Base-by-base conservation (phyloP, 2,888 invertebrate species). In the Clostera curtula region DNA sequence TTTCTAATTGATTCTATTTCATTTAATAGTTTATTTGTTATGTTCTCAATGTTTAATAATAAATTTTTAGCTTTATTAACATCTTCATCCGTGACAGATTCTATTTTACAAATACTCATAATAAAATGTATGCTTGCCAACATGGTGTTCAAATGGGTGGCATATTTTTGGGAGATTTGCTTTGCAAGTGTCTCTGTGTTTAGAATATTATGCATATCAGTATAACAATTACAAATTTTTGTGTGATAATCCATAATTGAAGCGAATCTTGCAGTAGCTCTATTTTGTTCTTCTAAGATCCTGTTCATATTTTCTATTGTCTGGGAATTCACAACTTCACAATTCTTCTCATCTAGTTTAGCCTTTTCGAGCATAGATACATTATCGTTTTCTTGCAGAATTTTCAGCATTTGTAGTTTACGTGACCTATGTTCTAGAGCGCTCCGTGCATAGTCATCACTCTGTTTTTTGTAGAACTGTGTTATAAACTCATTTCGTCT, bases 231-330 rank as follows among this genome's bases (percentile, higher is more conserved):
- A 26, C 77, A 77, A 43, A 89, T 88, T 45, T 84, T 85, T 1
- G 76, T 72, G 39, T 89, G 87, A 40, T 85, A 86, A 20, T 84
- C 76, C 12, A 85, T 82, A 9, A 90, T 84, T 1, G 82, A 72
- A n/a, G 88, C 85, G 40, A 88, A 74, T 25, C 75, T 55, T 3
- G 66, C 65, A 4, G 70, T 67, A 1, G 76, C 77, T 49, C 67
- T 80, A 27, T 77, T 79, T 49, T 85, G 77, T 48, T 87, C 73
- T 44, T 86, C 85, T 31, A 85, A 59, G 43, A 85, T 74, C 40
- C 62, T 73, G 31, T 85, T 77, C 70, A 84, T 83, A 27, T 85
- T 76, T 36, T 85, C 82, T 34, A 79, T 63, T 10, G 72, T 71
- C 32, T 76, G 62, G 43, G 64, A 66, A 34, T 84, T 74, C 1